Evolutionary conservation across 2,888 invertebrate genomes (phyloP).

Genomic region (Eupithecia vulgata): DNA sequence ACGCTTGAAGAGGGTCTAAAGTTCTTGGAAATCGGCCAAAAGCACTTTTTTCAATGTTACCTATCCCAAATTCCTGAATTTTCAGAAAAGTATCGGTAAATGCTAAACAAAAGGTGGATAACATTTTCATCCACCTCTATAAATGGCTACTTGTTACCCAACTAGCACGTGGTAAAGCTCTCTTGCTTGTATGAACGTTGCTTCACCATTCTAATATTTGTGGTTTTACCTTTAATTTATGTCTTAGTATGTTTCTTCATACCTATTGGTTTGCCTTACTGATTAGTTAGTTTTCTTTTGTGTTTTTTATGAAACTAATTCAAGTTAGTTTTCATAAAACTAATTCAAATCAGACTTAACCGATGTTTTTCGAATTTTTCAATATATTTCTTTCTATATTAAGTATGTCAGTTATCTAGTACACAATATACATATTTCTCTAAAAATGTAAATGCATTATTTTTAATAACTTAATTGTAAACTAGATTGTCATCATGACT

Average conservation of each 20-base stretch:
- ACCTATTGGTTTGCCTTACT: neutral
- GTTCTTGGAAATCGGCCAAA: constrained; percentile 28
- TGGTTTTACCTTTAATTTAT: neutral
- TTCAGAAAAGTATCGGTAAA: neutral
- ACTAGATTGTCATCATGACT: too few species aligned
- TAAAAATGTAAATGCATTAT: neutral
- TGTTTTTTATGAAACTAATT: neutral
- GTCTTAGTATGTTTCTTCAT: neutral
- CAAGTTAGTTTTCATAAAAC: neutral
- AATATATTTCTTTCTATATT: too few species aligned
- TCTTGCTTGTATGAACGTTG: neutral
- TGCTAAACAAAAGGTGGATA: neutral
- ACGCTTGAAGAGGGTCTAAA: constrained; percentile 32
- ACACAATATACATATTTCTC: too few species aligned
- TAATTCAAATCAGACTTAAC: too few species aligned
- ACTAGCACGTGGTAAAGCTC: too few species aligned
- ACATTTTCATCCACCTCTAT: neutral
- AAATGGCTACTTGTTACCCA: neutral
- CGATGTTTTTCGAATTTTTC: neutral
- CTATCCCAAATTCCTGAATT: neutral
- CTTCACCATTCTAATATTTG: neutral
- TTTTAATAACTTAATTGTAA: neutral
- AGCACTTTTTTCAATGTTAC: constrained; percentile 21
- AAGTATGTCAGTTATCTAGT: too few species aligned
- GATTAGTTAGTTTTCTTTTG: neutral